Evolutionary conservation across 2,113 vertebrate species (phyloP).

Genomic region (Dendropsophus ebraccatus): DNA sequence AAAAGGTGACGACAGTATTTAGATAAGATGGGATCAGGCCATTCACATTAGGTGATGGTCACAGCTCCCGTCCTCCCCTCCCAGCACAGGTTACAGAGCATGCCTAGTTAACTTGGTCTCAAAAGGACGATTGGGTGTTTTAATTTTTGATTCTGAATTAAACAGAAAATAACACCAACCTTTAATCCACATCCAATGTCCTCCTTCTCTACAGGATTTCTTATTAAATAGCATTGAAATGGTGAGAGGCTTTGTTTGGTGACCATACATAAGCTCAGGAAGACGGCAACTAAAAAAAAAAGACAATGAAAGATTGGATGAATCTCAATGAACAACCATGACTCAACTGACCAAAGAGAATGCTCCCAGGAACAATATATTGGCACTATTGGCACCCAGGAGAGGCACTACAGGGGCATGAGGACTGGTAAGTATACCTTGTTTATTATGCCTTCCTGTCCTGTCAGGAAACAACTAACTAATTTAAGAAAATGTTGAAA

Average conservation of each 20-base stretch:
- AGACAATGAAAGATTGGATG: not conserved
- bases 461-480: too few relatives aligned
- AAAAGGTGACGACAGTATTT: too few relatives aligned
- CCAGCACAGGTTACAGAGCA: too few relatives aligned
- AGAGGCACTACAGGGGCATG: too few relatives aligned
- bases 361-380: not conserved
- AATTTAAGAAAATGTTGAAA: too few relatives aligned
- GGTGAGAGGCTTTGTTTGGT: not conserved
- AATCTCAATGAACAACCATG: not conserved
- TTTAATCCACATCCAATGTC: not conserved
- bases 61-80: too few relatives aligned
- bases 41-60: too few relatives aligned
- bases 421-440: too few relatives aligned
- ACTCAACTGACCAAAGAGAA: not conserved
- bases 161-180: not conserved
- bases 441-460: too few relatives aligned
- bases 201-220: not conserved
- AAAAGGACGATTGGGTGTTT: not conserved
- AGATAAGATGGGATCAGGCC: too few relatives aligned
- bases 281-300: constrained; percentile 17
- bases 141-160: not conserved
- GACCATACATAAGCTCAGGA: not conserved
- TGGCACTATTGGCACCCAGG: too few relatives aligned
- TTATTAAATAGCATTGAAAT: constrained; percentile 13
- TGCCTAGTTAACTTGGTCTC: not conserved